A percentile compares a stretch with the other conserved stretches of the same genome.
Conservation (phyloP, 2,797 vertebrate genomes). For the Enteromius anoplus region DNA sequence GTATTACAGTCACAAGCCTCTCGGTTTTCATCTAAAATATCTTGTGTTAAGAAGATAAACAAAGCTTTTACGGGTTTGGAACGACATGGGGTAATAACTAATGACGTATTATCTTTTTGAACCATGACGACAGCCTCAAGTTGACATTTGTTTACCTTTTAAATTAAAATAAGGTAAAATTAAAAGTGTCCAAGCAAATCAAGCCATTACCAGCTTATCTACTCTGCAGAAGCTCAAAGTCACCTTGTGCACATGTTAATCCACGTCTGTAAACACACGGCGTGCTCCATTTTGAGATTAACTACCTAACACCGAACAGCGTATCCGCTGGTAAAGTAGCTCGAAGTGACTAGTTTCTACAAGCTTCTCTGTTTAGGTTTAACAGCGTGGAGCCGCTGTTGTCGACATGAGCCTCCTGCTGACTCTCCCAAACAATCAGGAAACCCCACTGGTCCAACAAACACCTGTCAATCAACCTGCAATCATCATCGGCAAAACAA, state of each 20-base stretch:
- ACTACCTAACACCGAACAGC: neutral
- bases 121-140: neutral
- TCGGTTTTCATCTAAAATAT: too few relatives aligned
- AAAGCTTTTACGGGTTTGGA: too few relatives aligned
- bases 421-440: neutral
- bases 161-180: neutral
- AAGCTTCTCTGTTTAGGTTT: neutral
- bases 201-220: neutral
- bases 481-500: neutral
- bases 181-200: neutral
- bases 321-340: neutral
- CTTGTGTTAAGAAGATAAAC: too few relatives aligned
- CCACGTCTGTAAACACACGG: slow-evolving; percentile 1
- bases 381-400: neutral
- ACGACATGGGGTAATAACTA: too few relatives aligned
- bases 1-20: too few relatives aligned
- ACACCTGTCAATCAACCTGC: neutral
- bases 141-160: neutral
- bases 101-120: too few relatives aligned
- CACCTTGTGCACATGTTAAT: slow-evolving; percentile 8
- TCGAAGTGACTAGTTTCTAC: slow-evolving; percentile 8
- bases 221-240: neutral
- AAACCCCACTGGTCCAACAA: neutral
- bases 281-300: neutral
- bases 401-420: slow-evolving; percentile 8